Evolutionary conservation across 2,797 vertebrate species (phyloP).

Genomic region (Chiloscyllium punctatum): DNA sequence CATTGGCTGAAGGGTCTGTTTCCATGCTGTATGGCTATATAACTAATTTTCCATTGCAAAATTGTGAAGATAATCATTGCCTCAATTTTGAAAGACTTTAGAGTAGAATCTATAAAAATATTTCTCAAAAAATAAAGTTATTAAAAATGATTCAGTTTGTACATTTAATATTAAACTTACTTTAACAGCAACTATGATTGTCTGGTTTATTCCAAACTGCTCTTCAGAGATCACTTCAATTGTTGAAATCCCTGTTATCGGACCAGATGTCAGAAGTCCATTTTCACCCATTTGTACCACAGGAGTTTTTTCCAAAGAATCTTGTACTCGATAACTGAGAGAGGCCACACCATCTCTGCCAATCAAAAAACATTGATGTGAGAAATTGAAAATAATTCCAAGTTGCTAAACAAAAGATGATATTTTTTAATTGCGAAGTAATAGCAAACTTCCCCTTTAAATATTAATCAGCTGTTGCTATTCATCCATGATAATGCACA

Average conservation of each 20-base stretch:
- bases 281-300: slow-evolving; percentile 73
- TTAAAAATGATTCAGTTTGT: background rate
- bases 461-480: background rate
- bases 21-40: no score
- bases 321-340: slow-evolving; percentile 72
- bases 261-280: slow-evolving; percentile 72
- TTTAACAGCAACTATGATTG: slow-evolving; percentile 75
- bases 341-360: slow-evolving; percentile 70
- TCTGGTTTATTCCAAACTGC: slow-evolving; percentile 86
- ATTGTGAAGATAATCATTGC: background rate
- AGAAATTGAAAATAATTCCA: background rate
- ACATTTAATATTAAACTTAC: slow-evolving; percentile 49
- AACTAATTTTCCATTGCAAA: background rate
- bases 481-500: background rate
- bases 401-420: background rate
- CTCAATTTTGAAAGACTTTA: background rate
- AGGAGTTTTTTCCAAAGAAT: slow-evolving; percentile 62
- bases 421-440: background rate
- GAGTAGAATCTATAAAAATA: background rate
- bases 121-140: background rate
- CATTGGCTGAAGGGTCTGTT: no score
- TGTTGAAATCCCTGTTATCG: slow-evolving; percentile 68
- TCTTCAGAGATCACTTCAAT: slow-evolving; percentile 81
- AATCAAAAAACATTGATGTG: background rate
- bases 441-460: background rate